Evolutionary conservation across 1,140 invertebrate genomes (phyloP), one percentile per base, ranked within the genome.

Genomic region (Drosophila truncata): DNA sequence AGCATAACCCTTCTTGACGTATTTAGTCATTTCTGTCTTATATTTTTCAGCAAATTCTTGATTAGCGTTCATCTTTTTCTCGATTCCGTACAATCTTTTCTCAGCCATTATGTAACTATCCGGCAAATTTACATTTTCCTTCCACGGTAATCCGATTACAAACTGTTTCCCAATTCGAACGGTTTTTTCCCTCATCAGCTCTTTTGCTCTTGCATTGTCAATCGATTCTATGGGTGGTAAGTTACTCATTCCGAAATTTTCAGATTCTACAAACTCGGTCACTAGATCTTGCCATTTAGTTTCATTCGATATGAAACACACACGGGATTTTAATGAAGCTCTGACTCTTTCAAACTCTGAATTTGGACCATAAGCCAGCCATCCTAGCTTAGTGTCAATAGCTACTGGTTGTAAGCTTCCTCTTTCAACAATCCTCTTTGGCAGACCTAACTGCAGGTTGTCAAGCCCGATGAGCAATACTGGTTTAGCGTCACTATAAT

Each of bases 51-150:
- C 49, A 29, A 50, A 50, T 29, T 50, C 16, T 18, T 11, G 14
- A 49, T 27, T n/a, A n/a, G 46, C 46, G 46, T 13, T 23, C 52
- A 23, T 55, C 9, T 57, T 39, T 5, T 35, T 57, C 25, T 57
- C 33, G 8, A 57, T 39, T 39, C 33, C 33, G 3, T 16, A 37
- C 18, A 39, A 39, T 39, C 23, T 35, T 39, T 39, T 57, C 9
- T 39, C 14, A 3, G 54, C 35, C 33, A 39, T 57, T 11, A 4
- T n/a, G 11, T 29, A 50, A 18, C 47, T 29, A 29, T 29, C 25
- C 23, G 54, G 35, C 31, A n/a, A 7, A 25, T 2, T 9, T 25
- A 37, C 52, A 14, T 55, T 33, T 55, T 27, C 14, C 16, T 18
- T 29, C 47, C 47, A 50, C 11, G 47, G 16, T 9, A 57, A 57